Evolutionary conservation across 92 coral and sea anemone genomes (phyloP).

Genomic region (Desmophyllum pertusum): DNA sequence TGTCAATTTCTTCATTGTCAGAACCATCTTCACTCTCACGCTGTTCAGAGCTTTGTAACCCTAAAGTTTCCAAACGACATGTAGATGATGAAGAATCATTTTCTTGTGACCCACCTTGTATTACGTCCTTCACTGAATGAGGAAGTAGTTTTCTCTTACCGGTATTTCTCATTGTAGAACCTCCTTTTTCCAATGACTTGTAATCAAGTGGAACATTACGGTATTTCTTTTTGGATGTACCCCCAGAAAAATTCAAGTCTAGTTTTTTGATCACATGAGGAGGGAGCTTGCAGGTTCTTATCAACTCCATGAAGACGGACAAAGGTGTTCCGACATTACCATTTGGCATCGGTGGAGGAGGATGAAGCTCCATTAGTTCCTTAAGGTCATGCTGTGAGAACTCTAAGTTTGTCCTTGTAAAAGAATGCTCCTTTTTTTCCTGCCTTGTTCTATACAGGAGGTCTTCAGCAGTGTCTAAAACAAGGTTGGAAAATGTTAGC

Average conservation of each 20-base stretch:
- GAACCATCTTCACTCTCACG: not conserved
- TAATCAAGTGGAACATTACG: conserved; percentile 95
- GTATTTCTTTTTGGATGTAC: conserved; percentile 78
- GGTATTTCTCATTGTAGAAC: not conserved
- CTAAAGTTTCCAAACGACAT: not conserved
- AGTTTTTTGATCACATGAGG: conserved; percentile 89
- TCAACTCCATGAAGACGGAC: conserved; percentile 68
- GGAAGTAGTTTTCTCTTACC: not conserved
- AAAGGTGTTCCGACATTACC: conserved; percentile 97
- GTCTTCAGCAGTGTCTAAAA: conserved; percentile 22
- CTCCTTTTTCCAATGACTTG: conserved; percentile 35
- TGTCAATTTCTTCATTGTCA: not conserved
- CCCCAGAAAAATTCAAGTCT: conserved; percentile 80
- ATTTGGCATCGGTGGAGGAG: conserved; percentile 97
- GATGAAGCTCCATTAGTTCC: conserved; percentile 82
- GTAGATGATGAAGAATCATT: not conserved
- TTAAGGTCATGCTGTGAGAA: conserved; percentile 76
- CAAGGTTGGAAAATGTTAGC: not conserved
- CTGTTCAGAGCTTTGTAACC: not conserved
- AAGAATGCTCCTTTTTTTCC: conserved; percentile 51
- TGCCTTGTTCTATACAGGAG: conserved; percentile 68
- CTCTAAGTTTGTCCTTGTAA: conserved; percentile 62
- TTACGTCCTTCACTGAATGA: not conserved
- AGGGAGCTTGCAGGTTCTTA: conserved; percentile 90
- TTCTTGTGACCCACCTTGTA: not conserved